Conservation (phyloP, 2,888 invertebrate genomes). For the Petrophora chlorosata region DNA sequence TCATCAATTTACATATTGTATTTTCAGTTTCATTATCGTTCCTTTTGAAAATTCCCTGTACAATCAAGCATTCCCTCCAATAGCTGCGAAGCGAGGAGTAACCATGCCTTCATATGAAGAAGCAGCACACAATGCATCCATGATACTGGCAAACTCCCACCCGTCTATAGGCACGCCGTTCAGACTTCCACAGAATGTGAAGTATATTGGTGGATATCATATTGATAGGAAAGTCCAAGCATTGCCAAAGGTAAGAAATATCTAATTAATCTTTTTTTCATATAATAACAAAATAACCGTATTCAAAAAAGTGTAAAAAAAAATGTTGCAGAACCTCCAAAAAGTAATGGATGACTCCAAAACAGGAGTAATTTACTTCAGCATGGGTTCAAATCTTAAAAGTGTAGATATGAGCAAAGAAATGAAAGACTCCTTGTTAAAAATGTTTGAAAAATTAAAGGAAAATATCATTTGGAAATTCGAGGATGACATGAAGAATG, state of each 20-base stretch:
- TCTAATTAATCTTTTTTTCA: background rate
- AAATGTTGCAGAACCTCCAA: slow-evolving; percentile 58
- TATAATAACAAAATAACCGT: no score
- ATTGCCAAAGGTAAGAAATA: slow-evolving; percentile 56
- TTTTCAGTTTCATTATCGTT: slow-evolving; percentile 48
- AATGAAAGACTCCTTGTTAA: slow-evolving; percentile 51
- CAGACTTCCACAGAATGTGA: slow-evolving; percentile 56
- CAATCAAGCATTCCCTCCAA: slow-evolving; percentile 41
- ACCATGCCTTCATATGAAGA: slow-evolving; percentile 54
- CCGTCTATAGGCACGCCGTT: slow-evolving; percentile 51
- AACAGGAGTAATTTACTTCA: slow-evolving; percentile 60
- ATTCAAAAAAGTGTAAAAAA: no score
- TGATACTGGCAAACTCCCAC: slow-evolving; percentile 57
- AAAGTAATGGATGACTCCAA: slow-evolving; percentile 55
- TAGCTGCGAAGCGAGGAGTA: slow-evolving; percentile 54
- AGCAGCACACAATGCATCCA: slow-evolving; percentile 50
- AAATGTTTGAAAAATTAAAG: slow-evolving; percentile 58
- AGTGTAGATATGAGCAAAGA: slow-evolving; percentile 51
- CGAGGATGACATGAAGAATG: slow-evolving; percentile 51
- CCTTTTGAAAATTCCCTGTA: slow-evolving; percentile 50
- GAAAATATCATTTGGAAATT: slow-evolving; percentile 69
- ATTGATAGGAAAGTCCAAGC: slow-evolving; percentile 54
- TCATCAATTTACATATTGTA: background rate
- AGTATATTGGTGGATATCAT: slow-evolving; percentile 64
- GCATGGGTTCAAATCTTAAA: slow-evolving; percentile 56